Evolutionary conservation across 2,888 invertebrate genomes (phyloP).

Genomic region (Nasonia oneida): DNA sequence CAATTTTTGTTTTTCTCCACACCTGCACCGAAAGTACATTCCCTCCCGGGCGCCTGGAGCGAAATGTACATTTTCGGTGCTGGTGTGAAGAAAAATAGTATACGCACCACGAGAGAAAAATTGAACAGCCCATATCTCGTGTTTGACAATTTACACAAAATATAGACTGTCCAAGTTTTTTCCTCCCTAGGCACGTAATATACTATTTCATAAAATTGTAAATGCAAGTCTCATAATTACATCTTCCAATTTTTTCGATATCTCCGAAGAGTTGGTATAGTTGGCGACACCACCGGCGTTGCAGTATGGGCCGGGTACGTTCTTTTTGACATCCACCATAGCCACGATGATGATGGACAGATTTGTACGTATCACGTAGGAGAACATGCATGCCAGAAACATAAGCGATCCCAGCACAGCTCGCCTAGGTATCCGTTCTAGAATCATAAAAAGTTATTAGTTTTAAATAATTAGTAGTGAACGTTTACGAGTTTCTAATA

Average conservation of each 20-base stretch:
- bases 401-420: conserved; percentile 84
- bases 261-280: neutral
- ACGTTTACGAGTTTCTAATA: neutral
- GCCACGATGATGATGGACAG: conserved; percentile 83
- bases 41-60: too few species aligned
- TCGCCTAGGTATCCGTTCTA: conserved; percentile 81
- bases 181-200: too few species aligned
- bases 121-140: too few species aligned
- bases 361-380: conserved; percentile 89
- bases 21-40: too few species aligned
- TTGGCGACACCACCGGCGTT: neutral
- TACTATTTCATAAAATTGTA: neutral
- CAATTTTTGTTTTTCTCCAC: neutral
- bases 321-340: conserved; percentile 68
- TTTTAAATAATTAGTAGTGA: neutral
- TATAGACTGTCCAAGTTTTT: too few species aligned
- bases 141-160: too few species aligned
- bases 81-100: too few species aligned
- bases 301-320: conserved; percentile 1
- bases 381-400: conserved; percentile 87
- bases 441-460: neutral
- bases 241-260: neutral
- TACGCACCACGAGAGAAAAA: too few species aligned
- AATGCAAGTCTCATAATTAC: neutral
- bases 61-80: too few species aligned